phyloP scores from a whole-genome alignment of 2,888 invertebrate species.

The Drosophila tripunctata region DNA sequence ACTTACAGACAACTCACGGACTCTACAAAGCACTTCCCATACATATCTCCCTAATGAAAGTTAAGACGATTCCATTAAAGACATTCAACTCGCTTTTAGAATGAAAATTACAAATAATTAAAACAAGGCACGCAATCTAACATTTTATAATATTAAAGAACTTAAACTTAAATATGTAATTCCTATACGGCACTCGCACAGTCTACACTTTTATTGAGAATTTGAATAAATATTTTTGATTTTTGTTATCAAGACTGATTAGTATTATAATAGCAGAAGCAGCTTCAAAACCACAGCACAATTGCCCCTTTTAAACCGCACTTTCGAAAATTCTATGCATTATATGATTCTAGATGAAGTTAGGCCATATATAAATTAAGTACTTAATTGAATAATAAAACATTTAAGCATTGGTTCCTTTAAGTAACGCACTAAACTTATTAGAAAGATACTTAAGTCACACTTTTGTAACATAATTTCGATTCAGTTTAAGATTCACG shows the following conservation, averaged over 20 bases:
- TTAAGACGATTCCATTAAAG: constrained; percentile 23
- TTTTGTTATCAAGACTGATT: constrained; percentile 79
- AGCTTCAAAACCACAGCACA: constrained; percentile 21
- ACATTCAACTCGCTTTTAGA: constrained; percentile 44
- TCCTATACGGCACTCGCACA: constrained; percentile 41
- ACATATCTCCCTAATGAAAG: constrained; percentile 46
- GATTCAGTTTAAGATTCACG: constrained; percentile 46
- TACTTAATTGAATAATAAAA: constrained; percentile 33
- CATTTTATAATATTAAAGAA: constrained; percentile 8
- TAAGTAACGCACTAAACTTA: constrained; percentile 68
- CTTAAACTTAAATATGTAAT: constrained; percentile 22
- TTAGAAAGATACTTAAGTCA: constrained; percentile 43
- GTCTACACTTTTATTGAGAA: constrained; percentile 26
- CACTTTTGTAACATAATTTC: constrained; percentile 77
- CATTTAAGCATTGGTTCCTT: constrained; percentile 77
- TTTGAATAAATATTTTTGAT: constrained; percentile 42
- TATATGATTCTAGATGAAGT: constrained; percentile 26
- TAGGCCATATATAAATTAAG: constrained; percentile 43
- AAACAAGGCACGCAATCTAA: constrained; percentile 28
- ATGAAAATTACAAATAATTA: neutral
- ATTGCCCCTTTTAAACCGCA: constrained; percentile 10
- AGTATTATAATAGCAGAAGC: constrained; percentile 62
- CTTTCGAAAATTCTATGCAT: constrained; percentile 7
- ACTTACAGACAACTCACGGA: constrained; percentile 58
- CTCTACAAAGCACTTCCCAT: constrained; percentile 54